Base-by-base conservation (phyloP, 2,888 invertebrate species). In the Alloplasta piceator region DNA sequence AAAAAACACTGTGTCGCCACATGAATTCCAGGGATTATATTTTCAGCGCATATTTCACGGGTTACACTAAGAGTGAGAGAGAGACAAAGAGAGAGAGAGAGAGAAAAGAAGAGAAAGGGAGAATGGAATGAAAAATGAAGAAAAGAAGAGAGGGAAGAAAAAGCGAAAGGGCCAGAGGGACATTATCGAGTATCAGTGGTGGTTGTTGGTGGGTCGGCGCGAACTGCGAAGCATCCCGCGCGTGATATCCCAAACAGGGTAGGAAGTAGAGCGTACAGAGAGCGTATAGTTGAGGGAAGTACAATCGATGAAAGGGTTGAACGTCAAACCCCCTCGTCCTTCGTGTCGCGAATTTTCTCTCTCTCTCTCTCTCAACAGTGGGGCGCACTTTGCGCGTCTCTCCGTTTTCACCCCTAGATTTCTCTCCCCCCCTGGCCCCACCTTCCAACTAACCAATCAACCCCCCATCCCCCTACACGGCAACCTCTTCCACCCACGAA, bases 271-370 rank as follows among this genome's bases (percentile, higher is more conserved):
- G 26, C 26, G 26, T 26, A 26, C 26, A 86, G 85, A 82, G 83
- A 84, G 85, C 78, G 50, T 82, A 74, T 48, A 84, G 86, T 36
- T 61, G 73, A 78, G 88, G 88, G 89, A 89, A 91, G 89, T 87
- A 90, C 89, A 91, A 91, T 91, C 91, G 90, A 91, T 91, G 91
- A 90, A 91, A 91, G 91, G 91, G 91, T 91, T 91, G 90, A 89
- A 90, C 92, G 90, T 91, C 90, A 91, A 91, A 88, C 90, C 91
- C 90, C 89, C 90, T 90, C 90, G 90, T 89, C 90, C 89, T 90
- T 90, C 90, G 90, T 89, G 91, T 90, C 89, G 91, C 90, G 91
- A 84, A 90, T 91, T 91, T 91, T 91, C 89, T 89, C 88, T 89
- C 87, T 88, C 89, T 87, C 88, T 88, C 85, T 70, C 66, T 26